Percentiles rank a stretch among this genome's conserved stretches.
Evolutionary conservation across 2,888 invertebrate species (phyloP).

Genomic region (Siphlonurus alternatus): DNA sequence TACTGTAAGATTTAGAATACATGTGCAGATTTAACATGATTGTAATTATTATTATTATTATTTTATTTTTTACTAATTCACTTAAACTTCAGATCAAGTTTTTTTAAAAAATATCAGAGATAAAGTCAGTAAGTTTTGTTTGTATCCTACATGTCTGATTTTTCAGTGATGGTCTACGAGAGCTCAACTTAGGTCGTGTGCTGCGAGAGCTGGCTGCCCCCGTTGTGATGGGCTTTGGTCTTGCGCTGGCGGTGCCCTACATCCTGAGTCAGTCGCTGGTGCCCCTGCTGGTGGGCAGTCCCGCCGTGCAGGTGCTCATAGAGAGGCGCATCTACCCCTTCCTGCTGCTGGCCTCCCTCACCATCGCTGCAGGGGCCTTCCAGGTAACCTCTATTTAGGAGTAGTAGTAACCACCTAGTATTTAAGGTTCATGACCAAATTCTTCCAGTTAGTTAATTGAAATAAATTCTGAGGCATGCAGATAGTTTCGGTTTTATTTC

Average conservation of each 20-base stretch:
- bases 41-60: not conserved
- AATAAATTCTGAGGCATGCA: too few species aligned
- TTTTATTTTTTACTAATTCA: too few species aligned
- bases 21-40: too few species aligned
- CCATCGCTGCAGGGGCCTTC: conserved; percentile 53
- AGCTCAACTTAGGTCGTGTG: conserved; percentile 79
- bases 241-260: conserved; percentile 87
- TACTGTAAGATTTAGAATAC: too few species aligned
- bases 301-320: conserved; percentile 54
- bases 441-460: too few species aligned
- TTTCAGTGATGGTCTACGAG: conserved; percentile 60
- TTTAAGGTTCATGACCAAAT: too few species aligned
- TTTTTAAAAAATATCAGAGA: too few species aligned
- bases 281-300: conserved; percentile 45
- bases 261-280: conserved; percentile 29
- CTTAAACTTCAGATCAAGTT: too few species aligned
- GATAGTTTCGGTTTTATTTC: too few species aligned
- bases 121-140: not conserved
- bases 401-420: too few species aligned
- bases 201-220: conserved; percentile 76
- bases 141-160: not conserved
- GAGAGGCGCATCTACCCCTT: conserved; percentile 81
- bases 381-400: conserved; percentile 24
- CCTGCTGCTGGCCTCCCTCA: conserved; percentile 51
- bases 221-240: conserved; percentile 71